Percentiles rank a stretch among this genome's conserved stretches.
Conservation (phyloP, 2,797 vertebrate species). For the Sebastes minor region DNA sequence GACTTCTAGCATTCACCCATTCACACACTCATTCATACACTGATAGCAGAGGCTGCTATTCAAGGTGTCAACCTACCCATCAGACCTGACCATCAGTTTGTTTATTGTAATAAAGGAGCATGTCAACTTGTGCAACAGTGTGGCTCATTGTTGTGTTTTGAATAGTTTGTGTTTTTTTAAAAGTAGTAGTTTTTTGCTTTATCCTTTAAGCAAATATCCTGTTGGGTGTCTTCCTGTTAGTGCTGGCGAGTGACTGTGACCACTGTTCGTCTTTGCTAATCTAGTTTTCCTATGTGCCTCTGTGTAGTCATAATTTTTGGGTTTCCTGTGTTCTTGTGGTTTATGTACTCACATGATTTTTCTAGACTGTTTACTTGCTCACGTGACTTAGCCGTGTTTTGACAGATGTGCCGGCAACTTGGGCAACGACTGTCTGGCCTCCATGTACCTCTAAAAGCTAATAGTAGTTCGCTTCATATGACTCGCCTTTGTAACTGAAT, state of each 20-base stretch:
- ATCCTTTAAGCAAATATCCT: slow-evolving; percentile 30
- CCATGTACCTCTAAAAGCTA: not conserved
- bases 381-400: slow-evolving; percentile 1
- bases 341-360: not conserved
- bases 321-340: slow-evolving; percentile 27
- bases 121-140: not conserved
- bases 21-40: no score
- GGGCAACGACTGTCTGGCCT: not conserved
- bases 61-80: no score
- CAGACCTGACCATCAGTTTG: no score
- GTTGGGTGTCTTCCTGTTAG: not conserved
- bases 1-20: no score
- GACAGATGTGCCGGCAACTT: not conserved
- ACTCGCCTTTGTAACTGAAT: not conserved
- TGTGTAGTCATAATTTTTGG: slow-evolving; percentile 22
- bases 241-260: not conserved
- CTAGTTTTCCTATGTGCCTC: slow-evolving; percentile 9
- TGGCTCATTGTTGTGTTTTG: not conserved
- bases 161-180: not conserved
- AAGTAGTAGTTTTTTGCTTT: not conserved
- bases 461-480: not conserved
- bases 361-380: not conserved
- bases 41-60: no score
- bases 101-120: not conserved
- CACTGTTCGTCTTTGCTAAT: slow-evolving; percentile 19